phyloP scores from a whole-genome alignment of 37 sponge, comb jelly and placozoan genomes.

The Hormiphora californensis region DNA sequence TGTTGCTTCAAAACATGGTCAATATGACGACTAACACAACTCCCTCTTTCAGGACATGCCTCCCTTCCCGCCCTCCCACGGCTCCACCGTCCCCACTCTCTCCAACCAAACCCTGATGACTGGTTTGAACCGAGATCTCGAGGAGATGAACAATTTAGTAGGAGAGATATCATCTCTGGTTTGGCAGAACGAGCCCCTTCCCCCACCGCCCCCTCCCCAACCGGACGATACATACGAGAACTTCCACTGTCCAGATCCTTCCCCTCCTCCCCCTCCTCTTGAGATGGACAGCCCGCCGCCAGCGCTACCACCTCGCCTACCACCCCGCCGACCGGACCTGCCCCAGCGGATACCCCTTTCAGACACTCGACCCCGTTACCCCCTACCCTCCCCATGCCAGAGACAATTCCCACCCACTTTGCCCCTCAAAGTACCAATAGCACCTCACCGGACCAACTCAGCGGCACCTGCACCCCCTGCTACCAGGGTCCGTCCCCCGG shows the following conservation, averaged over 20 bases:
- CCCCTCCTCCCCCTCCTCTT: not conserved
- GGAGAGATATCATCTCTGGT: constrained; percentile 19
- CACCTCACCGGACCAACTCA: not conserved
- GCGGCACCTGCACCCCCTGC: too few species aligned
- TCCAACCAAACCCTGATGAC: not conserved
- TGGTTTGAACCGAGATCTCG: not conserved
- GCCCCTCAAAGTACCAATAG: constrained; percentile 9
- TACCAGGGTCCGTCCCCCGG: too few species aligned
- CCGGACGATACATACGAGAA: too few species aligned
- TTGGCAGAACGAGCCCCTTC: constrained; percentile 40
- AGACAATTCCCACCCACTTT: not conserved
- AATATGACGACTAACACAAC: too few species aligned
- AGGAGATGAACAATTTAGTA: constrained; percentile 21
- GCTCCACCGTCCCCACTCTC: too few species aligned
- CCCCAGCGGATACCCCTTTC: not conserved
- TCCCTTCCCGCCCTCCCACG: too few species aligned
- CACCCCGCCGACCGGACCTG: not conserved
- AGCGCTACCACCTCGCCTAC: not conserved
- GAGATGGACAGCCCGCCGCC: not conserved
- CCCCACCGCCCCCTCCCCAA: constrained; percentile 37
- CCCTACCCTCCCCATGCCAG: not conserved
- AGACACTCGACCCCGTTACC: not conserved
- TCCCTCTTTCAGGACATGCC: too few species aligned
- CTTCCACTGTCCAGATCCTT: not conserved
- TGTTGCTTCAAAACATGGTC: too few species aligned